Conservation (phyloP, 2,888 invertebrate genomes). For the Drosophila tanythrix region DNA sequence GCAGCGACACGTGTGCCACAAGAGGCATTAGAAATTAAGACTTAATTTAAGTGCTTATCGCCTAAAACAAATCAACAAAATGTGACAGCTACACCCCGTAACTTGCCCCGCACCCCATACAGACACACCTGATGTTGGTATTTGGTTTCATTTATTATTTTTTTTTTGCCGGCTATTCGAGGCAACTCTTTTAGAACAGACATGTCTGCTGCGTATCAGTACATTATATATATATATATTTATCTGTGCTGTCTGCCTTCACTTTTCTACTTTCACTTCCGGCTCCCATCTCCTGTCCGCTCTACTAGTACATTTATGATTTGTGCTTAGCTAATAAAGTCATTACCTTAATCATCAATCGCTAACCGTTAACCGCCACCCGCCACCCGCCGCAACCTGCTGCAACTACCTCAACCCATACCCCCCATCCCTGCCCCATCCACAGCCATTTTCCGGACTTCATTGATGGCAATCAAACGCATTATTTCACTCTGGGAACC, state of each 20-base stretch:
- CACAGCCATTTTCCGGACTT: conserved; percentile 5
- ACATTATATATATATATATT: neutral
- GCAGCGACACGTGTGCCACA: conserved; percentile 82
- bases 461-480: conserved; percentile 46
- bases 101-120: neutral
- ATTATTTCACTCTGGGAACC: conserved; percentile 40
- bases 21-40: conserved; percentile 83
- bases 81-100: conserved; percentile 14
- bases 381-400: neutral
- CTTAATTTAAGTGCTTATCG: conserved; percentile 84
- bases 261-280: neutral
- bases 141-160: conserved; percentile 11
- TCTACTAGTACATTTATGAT: conserved; percentile 56
- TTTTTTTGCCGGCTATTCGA: conserved; percentile 4
- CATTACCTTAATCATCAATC: conserved; percentile 55
- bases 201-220: conserved; percentile 6
- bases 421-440: conserved; percentile 8
- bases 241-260: conserved; percentile 3
- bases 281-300: conserved; percentile 1
- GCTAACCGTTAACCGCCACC: neutral
- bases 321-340: conserved; percentile 75
- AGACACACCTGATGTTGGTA: conserved; percentile 11
- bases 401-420: neutral
- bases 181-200: conserved; percentile 16
- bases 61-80: conserved; percentile 80